A percentile compares a stretch with the other conserved stretches of the same genome.
phyloP scores from a whole-genome alignment of 2,888 invertebrate genomes.

The Cheilosia variabilis region DNA sequence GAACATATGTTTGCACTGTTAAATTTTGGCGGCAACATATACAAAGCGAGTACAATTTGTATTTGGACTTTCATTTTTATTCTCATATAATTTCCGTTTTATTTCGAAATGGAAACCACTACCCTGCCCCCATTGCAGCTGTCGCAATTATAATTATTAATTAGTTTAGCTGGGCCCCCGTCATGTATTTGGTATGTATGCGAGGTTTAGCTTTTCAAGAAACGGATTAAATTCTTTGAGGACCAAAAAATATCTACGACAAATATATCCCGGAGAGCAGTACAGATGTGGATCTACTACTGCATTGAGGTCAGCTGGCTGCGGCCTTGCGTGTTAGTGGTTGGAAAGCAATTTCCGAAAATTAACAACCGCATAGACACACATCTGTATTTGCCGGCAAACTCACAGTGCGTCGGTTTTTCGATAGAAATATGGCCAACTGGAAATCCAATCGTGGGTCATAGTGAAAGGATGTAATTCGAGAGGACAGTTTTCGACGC shows the following conservation, averaged over 20 bases:
- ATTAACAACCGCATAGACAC: slow-evolving; percentile 15
- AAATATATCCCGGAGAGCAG: background rate
- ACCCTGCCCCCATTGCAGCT: slow-evolving; percentile 32
- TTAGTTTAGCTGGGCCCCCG: slow-evolving; percentile 40
- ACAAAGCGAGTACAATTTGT: slow-evolving; percentile 40
- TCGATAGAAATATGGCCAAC: slow-evolving; percentile 19
- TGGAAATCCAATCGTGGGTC: slow-evolving; percentile 2
- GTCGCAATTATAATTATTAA: slow-evolving; percentile 72
- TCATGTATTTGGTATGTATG: slow-evolving; percentile 25
- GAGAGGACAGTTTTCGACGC: background rate
- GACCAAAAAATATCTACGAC: background rate
- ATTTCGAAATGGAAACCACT: slow-evolving; percentile 11
- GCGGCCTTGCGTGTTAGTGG: slow-evolving; percentile 22
- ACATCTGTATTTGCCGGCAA: background rate
- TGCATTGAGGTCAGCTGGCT: slow-evolving; percentile 52
- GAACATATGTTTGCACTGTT: slow-evolving; percentile 59
- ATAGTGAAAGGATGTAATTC: background rate
- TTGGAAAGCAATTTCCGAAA: slow-evolving; percentile 44
- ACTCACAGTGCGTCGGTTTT: background rate
- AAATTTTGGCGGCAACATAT: slow-evolving; percentile 41
- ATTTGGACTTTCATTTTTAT: slow-evolving; percentile 4
- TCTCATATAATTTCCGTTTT: slow-evolving; percentile 51
- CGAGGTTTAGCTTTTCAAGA: slow-evolving; percentile 18
- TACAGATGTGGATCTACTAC: slow-evolving; percentile 30
- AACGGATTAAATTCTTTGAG: slow-evolving; percentile 15